Percentiles rank a stretch among this genome's conserved stretches.
Evolutionary conservation across 2,888 invertebrate genomes (phyloP).

Genomic region (Caenorhabditis doughertyi): DNA sequence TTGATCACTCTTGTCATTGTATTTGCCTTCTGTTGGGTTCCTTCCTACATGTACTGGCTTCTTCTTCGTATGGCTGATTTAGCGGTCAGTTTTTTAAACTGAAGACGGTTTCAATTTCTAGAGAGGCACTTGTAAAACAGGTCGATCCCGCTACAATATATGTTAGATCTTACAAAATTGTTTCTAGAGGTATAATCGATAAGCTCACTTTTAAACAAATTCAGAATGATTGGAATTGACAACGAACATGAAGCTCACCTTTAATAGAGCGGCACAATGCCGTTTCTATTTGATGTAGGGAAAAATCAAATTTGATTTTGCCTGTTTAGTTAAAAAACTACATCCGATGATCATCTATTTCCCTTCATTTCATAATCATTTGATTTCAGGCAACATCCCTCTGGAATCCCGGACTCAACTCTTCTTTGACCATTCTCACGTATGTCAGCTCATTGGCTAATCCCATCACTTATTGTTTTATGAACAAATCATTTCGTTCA

Average conservation of each 20-base stretch:
- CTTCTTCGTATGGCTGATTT: constrained; percentile 71
- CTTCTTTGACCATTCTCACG: constrained; percentile 72
- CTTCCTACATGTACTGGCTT: constrained; percentile 83
- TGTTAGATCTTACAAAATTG: too few species aligned
- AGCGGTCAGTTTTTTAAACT: constrained; percentile 57
- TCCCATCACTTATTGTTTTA: constrained; percentile 94
- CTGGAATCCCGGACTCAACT: constrained; percentile 73
- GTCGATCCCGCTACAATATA: too few species aligned
- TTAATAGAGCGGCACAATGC: too few species aligned
- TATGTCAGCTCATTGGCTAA: constrained; percentile 84
- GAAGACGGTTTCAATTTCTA: not conserved
- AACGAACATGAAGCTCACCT: too few species aligned
- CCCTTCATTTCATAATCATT: too few species aligned
- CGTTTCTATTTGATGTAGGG: too few species aligned
- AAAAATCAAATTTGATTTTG: too few species aligned
- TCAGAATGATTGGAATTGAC: too few species aligned
- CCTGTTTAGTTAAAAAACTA: not conserved
- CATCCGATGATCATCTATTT: not conserved
- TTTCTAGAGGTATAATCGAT: too few species aligned
- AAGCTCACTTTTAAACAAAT: too few species aligned
- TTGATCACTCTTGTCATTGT: constrained; percentile 91
- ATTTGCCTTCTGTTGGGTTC: constrained; percentile 94
- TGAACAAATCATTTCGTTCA: constrained; percentile 87
- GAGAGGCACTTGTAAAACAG: too few species aligned
- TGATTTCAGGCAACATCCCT: constrained; percentile 65